Base-by-base conservation (phyloP, 2,113 vertebrate species). In the Laterallus jamaicensis region DNA sequence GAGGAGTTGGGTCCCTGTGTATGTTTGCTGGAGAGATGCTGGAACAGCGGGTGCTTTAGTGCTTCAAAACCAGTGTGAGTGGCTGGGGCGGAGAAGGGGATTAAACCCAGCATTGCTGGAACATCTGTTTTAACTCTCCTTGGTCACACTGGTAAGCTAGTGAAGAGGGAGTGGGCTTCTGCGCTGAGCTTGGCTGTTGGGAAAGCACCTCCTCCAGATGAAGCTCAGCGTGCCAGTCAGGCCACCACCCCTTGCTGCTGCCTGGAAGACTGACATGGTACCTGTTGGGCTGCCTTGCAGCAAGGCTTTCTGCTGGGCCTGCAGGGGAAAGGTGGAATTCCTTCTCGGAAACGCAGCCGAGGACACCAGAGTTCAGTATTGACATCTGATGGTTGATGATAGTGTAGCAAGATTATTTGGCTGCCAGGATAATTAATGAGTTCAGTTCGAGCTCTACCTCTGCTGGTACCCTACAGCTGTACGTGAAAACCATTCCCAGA, bases 181-280 rank as follows among this genome's bases (percentile, higher is more conserved):
- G 42, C 1, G 2, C 15, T 22, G 70, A 68, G 49, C 50, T 64
- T 81, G 47, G 54, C 9, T 17, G 10, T 5, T 71, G 52, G 68
- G 31, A 56, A 50, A n/a, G 25, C 44, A 47, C 9, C 35, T 86
- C 14, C 52, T n/a, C 0, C 0, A 19, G 63, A 69, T 31, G 28
- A 68, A 11, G 54, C 67, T 82, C 50, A 10, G 35, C 1, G 1
- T 76, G 49, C 39, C 26, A 6, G 29, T 55, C 80, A 70, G 40
- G 88, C 1, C 1, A 40, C 60, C 28, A 1, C 31, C 29, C 73
- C 56, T 70, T 1, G 0, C 28, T 40, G 10, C 47, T 1, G 0
- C 26, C 40, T 76, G 80, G 80, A 86, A 56, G 83, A 28, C 54
- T 44, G 76, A 5, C 1, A 3, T 29, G 60, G 32, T 24, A 4